Conservation (phyloP, 2,797 vertebrate genomes). For the Sylvilagus floridanus region DNA sequence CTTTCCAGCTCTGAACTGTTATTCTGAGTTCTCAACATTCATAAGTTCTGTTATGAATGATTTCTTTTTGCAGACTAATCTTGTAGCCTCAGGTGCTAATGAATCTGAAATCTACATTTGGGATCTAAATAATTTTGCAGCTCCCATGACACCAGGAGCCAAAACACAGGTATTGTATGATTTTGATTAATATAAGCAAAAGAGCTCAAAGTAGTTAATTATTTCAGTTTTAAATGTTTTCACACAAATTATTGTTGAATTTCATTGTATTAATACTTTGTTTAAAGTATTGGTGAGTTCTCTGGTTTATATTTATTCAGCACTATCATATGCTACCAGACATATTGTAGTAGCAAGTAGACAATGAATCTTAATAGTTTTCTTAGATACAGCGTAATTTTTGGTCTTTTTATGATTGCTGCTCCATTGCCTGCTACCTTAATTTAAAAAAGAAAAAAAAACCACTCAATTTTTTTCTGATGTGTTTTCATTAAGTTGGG, state of each 20-base stretch:
- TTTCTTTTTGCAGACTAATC: constrained; percentile 91
- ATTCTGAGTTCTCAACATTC: constrained; percentile 32
- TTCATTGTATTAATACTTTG: constrained; percentile 11
- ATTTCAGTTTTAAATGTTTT: constrained; percentile 23
- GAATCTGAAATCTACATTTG: constrained; percentile 99
- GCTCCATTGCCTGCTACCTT: neutral
- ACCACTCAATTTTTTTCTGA: neutral
- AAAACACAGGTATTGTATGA: constrained; percentile 94
- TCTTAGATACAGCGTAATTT: neutral
- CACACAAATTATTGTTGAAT: neutral
- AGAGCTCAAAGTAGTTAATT: neutral
- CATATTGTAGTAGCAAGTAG: neutral
- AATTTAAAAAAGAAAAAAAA: neutral
- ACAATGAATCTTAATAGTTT: neutral
- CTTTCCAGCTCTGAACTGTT: constrained; percentile 31
- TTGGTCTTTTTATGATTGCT: neutral
- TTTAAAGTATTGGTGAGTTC: neutral
- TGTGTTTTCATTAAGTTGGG: neutral
- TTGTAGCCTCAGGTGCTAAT: constrained; percentile 97
- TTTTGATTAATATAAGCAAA: neutral
- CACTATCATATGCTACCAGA: neutral
- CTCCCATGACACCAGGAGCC: constrained; percentile 97
- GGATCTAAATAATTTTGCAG: constrained; percentile 97
- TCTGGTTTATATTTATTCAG: neutral
- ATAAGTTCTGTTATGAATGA: constrained; percentile 63